Evolutionary conservation across 2,797 vertebrate species (phyloP).

Genomic region (Argyrosomus regius): DNA sequence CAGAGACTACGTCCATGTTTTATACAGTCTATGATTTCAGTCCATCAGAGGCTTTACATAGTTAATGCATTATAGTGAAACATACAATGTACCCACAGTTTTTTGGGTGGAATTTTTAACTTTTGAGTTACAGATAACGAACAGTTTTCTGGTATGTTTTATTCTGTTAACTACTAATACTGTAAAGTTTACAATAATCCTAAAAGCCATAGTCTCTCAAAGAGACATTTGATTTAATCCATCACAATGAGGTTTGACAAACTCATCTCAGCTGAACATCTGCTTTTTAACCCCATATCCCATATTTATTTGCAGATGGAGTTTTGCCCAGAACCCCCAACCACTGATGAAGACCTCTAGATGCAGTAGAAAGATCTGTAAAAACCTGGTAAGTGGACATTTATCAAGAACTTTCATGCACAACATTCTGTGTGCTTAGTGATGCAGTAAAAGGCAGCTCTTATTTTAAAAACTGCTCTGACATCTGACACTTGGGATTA

Average conservation of each 20-base stretch:
- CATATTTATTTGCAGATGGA: background rate
- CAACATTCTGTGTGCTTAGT: background rate
- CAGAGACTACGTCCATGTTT: too few relatives aligned
- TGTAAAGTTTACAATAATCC: too few relatives aligned
- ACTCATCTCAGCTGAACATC: background rate
- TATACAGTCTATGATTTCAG: too few relatives aligned
- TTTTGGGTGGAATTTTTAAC: too few relatives aligned
- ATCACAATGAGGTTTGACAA: background rate
- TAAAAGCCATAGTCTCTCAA: background rate
- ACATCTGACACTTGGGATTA: too few relatives aligned
- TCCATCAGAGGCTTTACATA: too few relatives aligned
- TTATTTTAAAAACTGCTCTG: background rate
- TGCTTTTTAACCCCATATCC: background rate
- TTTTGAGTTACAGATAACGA: too few relatives aligned
- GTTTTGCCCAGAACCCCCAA: background rate
- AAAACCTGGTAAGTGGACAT: background rate
- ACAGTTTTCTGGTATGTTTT: too few relatives aligned
- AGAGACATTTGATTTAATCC: background rate
- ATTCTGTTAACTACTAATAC: too few relatives aligned
- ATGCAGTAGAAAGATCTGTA: background rate
- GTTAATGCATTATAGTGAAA: too few relatives aligned
- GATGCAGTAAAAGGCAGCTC: background rate
- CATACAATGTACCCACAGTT: too few relatives aligned
- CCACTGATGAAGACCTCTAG: accelerated
- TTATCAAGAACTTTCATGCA: background rate